A percentile compares a stretch with the other conserved stretches of the same genome.
Conservation (phyloP, 2,888 invertebrate species). For the Cyaniris semiargus region DNA sequence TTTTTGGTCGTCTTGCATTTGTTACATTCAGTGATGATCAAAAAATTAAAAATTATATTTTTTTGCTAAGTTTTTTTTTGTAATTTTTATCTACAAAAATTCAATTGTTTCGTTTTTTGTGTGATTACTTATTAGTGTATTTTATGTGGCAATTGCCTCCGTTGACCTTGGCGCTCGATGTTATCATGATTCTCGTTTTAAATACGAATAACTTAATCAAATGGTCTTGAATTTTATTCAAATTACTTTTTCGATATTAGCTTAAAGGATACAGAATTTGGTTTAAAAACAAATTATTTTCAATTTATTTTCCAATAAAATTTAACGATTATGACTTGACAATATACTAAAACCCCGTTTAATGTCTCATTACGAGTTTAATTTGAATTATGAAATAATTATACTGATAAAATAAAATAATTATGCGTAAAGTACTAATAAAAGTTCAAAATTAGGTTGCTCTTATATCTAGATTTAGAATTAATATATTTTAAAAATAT, state of each 20-base stretch:
- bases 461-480: background rate
- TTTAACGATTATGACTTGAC: slow-evolving; percentile 11
- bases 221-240: slow-evolving; percentile 30
- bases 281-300: slow-evolving; percentile 10
- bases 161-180: background rate
- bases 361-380: background rate
- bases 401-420: background rate
- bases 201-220: slow-evolving; percentile 23
- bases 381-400: slow-evolving; percentile 9
- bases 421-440: background rate
- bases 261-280: background rate
- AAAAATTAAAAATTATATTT: background rate
- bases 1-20: background rate
- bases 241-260: slow-evolving; percentile 32
- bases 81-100: background rate
- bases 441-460: background rate
- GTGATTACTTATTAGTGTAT: background rate
- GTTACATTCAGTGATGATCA: background rate
- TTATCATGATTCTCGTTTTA: background rate
- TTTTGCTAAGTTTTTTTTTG: background rate
- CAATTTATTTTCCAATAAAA: background rate
- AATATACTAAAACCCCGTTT: background rate
- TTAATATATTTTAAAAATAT: background rate
- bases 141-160: slow-evolving; percentile 11
- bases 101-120: slow-evolving; percentile 1